phyloP scores from a whole-genome alignment of 1,140 invertebrate genomes.

The Olivierus martensii region DNA sequence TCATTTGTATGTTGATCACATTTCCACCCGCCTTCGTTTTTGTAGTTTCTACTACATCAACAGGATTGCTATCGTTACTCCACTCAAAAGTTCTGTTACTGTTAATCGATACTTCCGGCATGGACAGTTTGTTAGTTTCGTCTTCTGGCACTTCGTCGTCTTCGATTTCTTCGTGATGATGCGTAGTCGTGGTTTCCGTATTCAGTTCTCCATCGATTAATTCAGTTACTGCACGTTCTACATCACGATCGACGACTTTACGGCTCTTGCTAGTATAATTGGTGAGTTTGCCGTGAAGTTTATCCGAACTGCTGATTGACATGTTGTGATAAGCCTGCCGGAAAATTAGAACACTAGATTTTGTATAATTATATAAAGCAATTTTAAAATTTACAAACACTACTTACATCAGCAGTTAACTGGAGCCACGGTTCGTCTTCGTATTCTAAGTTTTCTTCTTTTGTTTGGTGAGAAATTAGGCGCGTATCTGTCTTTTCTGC shows the following conservation, averaged over 20 bases:
- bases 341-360: no score
- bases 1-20: not conserved
- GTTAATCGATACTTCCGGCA: slow-evolving; percentile 35
- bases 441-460: slow-evolving; percentile 19
- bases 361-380: no score
- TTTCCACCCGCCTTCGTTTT: not conserved
- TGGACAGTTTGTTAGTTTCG: slow-evolving; percentile 25
- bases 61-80: slow-evolving; percentile 23
- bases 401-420: no score
- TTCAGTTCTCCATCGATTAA: slow-evolving; percentile 58
- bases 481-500: slow-evolving; percentile 15
- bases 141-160: slow-evolving; percentile 34
- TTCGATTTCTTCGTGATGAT: slow-evolving; percentile 40
- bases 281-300: slow-evolving; percentile 6
- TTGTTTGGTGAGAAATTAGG: slow-evolving; percentile 11
- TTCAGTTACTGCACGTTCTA: slow-evolving; percentile 29
- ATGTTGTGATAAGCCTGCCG: no score
- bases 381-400: no score
- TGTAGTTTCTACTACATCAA: not conserved
- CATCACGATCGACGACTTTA: slow-evolving; percentile 55
- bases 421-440: slow-evolving; percentile 12
- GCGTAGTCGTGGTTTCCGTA: slow-evolving; percentile 46
- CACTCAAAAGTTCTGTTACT: slow-evolving; percentile 36
- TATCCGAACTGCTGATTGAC: no score
- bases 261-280: slow-evolving; percentile 40